These are phyloP conservation scores for Ennomos fuscantarius DNA, from an alignment of 2,888 invertebrate species.

Conservation along the genomic window DNA sequence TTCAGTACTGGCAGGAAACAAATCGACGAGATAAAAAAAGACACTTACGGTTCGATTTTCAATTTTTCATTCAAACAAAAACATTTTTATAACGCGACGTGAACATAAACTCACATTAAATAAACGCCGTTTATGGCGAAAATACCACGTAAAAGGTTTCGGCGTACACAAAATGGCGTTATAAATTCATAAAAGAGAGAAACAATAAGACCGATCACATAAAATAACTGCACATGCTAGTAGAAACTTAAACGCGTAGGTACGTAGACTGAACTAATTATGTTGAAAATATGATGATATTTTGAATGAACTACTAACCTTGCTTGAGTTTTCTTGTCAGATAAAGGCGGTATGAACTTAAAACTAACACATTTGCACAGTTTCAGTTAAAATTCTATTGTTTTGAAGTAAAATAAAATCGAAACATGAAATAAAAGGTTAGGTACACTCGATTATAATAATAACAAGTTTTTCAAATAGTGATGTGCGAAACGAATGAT, in stretches of 20 bases:
- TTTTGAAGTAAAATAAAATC: conserved; percentile 66
- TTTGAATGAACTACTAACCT: conserved; percentile 74
- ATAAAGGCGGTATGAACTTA: conserved; percentile 38
- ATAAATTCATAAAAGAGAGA: conserved; percentile 63
- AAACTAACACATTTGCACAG: conserved; percentile 50
- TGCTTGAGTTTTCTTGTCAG: conserved; percentile 49
- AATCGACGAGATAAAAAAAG: conserved; percentile 12
- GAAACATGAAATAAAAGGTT: conserved; percentile 77
- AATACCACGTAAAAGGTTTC: conserved; percentile 45
- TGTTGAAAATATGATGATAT: conserved; percentile 53
- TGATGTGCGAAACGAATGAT: conserved; percentile 29
- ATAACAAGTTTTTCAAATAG: conserved; percentile 71
- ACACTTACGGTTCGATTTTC: conserved; percentile 30
- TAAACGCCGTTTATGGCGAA: conserved; percentile 22
- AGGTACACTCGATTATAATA: conserved; percentile 66
- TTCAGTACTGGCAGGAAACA: conserved; percentile 8
- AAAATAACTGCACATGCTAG: conserved; percentile 79
- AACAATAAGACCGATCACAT: conserved; percentile 73
- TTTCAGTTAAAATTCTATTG: conserved; percentile 53
- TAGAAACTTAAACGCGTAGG: conserved; percentile 62
- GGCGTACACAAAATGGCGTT: conserved; percentile 72
- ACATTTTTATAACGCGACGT: conserved; percentile 20
- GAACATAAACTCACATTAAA: conserved; percentile 15
- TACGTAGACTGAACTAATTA: conserved; percentile 71
- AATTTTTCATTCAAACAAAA: conserved; percentile 29